Conservation (phyloP, 2,113 vertebrate species). For the Erpornis zantholeuca region DNA sequence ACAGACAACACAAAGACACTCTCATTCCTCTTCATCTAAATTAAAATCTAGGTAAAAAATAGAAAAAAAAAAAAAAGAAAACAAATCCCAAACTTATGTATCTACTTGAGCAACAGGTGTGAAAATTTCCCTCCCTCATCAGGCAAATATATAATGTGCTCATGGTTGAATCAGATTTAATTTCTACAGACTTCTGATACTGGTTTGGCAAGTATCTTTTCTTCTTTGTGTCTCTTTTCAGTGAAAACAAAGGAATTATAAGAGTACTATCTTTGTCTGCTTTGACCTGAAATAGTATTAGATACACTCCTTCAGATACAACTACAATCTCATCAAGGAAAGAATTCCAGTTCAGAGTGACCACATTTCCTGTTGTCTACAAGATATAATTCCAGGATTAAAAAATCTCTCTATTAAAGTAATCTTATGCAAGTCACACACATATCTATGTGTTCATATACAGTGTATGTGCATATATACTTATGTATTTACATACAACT, state of each 20-base stretch:
- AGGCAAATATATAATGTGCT: neutral
- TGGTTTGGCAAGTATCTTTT: neutral
- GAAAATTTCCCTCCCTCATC: conserved; percentile 15
- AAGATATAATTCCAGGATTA: neutral
- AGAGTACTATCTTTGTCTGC: neutral
- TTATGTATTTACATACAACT: neutral
- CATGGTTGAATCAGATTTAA: conserved; percentile 22
- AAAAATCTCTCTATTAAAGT: neutral
- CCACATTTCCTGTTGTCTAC: neutral
- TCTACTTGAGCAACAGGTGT: conserved; percentile 20
- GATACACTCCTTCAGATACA: neutral
- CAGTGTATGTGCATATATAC: neutral
- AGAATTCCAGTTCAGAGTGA: neutral
- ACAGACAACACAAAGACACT: conserved; percentile 28
- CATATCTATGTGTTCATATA: neutral
- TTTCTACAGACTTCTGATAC: conserved; percentile 2
- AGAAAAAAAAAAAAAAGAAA: neutral
- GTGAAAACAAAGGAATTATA: conserved; percentile 29
- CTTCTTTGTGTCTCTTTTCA: neutral
- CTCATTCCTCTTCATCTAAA: conserved; percentile 59
- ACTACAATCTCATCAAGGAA: neutral
- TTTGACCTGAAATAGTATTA: neutral
- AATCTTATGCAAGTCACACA: neutral
- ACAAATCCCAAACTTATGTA: neutral
- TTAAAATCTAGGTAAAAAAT: conserved; percentile 54